Evolutionary conservation across 2,797 vertebrate genomes (phyloP).

Genomic region (Florisuga fusca): DNA sequence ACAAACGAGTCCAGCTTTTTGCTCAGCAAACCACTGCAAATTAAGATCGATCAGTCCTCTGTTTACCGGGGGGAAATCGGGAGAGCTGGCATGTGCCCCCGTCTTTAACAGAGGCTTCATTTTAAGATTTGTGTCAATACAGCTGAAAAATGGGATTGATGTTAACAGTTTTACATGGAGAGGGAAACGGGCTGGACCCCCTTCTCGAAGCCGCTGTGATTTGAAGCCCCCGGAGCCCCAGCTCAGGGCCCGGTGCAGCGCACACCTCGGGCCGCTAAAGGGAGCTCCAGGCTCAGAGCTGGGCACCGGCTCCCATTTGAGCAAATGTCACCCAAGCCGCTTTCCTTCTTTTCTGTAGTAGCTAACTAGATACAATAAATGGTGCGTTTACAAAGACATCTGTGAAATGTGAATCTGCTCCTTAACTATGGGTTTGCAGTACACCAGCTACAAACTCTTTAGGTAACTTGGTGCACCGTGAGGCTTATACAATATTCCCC

Average conservation of each 20-base stretch:
- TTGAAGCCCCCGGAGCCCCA: rapidly evolving
- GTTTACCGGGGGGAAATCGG: not conserved
- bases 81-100: not conserved
- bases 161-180: rapidly evolving
- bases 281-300: constrained; percentile 72
- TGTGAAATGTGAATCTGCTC: not conserved
- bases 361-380: not conserved
- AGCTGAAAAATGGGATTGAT: not conserved
- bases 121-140: rapidly evolving
- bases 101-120: not conserved
- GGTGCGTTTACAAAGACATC: not conserved
- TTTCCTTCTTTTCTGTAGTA: not conserved
- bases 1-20: not conserved
- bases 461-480: not conserved
- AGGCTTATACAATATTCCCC: not conserved
- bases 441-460: not conserved
- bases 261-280: constrained; percentile 18
- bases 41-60: too few relatives aligned
- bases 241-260: not conserved
- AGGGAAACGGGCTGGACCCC: rapidly evolving
- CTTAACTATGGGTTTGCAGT: not conserved
- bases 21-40: not conserved
- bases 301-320: rapidly evolving
- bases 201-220: rapidly evolving
- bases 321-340: rapidly evolving